phyloP scores from a whole-genome alignment of 2,113 vertebrate species.

The Sorex fumeus region DNA sequence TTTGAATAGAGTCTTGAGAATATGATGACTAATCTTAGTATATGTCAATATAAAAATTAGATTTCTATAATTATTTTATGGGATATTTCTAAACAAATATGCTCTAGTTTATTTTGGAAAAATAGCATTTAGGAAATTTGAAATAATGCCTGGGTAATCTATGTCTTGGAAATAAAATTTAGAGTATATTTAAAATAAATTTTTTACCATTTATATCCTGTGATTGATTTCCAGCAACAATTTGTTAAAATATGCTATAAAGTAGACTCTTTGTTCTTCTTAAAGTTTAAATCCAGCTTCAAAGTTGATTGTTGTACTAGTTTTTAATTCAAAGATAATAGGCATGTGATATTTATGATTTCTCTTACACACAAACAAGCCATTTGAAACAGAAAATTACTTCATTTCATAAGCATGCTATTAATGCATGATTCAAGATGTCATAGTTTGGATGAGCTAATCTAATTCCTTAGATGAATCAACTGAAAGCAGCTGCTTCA shows the following conservation, averaged over 20 bases:
- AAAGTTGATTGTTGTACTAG: conserved; percentile 35
- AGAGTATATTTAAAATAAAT: conserved; percentile 10
- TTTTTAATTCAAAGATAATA: conserved; percentile 61
- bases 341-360: conserved; percentile 56
- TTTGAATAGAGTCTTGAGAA: conserved; percentile 52
- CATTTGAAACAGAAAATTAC: conserved; percentile 80
- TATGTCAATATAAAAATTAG: conserved; percentile 47
- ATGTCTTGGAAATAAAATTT: conserved; percentile 48
- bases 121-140: conserved; percentile 59
- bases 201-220: conserved; percentile 44
- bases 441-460: conserved; percentile 80
- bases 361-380: conserved; percentile 47
- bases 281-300: conserved; percentile 25
- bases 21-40: conserved; percentile 5
- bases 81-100: conserved; percentile 22
- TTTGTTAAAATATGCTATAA: background rate
- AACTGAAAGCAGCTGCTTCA: conserved; percentile 64
- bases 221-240: conserved; percentile 29
- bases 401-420: conserved; percentile 79
- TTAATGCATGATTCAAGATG: conserved; percentile 79
- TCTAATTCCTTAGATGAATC: conserved; percentile 80
- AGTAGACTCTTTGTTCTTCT: conserved; percentile 45
- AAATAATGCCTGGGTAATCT: conserved; percentile 47
- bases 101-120: background rate
- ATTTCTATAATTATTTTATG: conserved; percentile 50